Evolutionary conservation across 2,888 invertebrate species (phyloP), one percentile per base, ranked within the genome.

Genomic region (Dione juno): DNA sequence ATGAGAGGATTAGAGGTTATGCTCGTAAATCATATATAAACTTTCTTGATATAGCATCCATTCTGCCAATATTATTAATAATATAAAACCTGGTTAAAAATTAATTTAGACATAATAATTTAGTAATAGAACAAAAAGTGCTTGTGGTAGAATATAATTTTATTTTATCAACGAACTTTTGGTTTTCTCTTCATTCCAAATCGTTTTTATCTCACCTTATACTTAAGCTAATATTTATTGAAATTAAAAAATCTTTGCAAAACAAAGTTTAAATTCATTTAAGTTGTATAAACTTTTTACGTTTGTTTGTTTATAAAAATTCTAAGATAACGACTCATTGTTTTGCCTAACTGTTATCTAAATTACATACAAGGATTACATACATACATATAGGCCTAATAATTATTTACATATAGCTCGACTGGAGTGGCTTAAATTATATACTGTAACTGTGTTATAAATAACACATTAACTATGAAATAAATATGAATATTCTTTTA

Each of bases 381-480:
- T 28, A 28, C 28, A 28, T 40, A 37, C 16, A 16, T 57, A 57
- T 37, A 54, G 37, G 16, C 37, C 37, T 40, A 16, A 7, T 16
- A 16, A 40, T 40, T 57, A 57, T 57, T 57, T 11, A 6, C 16
- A 1, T 8, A 11, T 1, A 10, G 50, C 3, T 50, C 10, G 8
- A 11, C 11, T 16, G 37, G 11, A 16, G 16, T 13, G 11, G 10
- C 2, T 57, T 57, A 37, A 1, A 37, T 37, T 16, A 13, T 10
- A 37, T 57, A 57, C 54, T 57, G 54, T 57, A 37, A 19, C 57
- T 6, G 57, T 16, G 35, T 28, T 14, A 14, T 54, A 35, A 54
- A 52, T 52, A 21, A 14, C 14, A n/a, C 8, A 13, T 13, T 52
- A 13, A 13, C 50, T 50, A 19, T 19, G 11, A 13, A 19, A 19